phyloP scores from a whole-genome alignment of 2,888 invertebrate species.

The Aplocera efformata region DNA sequence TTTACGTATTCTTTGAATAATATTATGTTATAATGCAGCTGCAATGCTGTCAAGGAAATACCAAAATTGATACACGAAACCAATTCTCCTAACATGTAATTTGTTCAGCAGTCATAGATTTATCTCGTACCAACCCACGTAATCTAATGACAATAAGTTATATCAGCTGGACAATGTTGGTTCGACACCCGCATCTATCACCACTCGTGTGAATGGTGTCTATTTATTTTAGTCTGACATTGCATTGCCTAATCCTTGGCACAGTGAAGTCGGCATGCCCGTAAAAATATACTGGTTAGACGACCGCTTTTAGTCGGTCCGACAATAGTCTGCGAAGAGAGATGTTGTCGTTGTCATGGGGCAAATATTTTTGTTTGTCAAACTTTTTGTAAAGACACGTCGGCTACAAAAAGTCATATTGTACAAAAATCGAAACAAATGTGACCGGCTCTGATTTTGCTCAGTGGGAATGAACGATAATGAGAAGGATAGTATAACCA shows the following conservation, averaged over 20 bases:
- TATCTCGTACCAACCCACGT: constrained; percentile 15
- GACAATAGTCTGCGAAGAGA: no score
- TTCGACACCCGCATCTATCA: constrained; percentile 57
- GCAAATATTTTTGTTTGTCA: no score
- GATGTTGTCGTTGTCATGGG: constrained; percentile 1
- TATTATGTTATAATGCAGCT: no score
- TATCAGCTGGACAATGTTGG: constrained; percentile 23
- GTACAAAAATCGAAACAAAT: no score
- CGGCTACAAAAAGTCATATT: no score
- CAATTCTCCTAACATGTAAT: constrained; percentile 3
- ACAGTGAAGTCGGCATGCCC: constrained; percentile 65
- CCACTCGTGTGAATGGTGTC: constrained; percentile 60
- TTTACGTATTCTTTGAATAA: no score
- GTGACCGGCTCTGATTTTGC: no score
- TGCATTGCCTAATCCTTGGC: constrained; percentile 75
- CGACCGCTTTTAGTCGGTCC: no score
- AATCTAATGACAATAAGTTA: constrained; percentile 24
- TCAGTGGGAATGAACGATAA: no score
- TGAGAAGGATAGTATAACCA: no score
- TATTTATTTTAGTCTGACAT: constrained; percentile 68
- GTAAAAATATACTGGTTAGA: constrained; percentile 52
- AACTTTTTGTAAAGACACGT: no score
- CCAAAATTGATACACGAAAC: neutral
- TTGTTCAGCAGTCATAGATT: constrained; percentile 5
- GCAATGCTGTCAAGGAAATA: no score